A percentile compares a stretch with the other conserved stretches of the same genome.
Evolutionary conservation across 2,888 invertebrate genomes (phyloP).

Genomic region (Pinctada fucata): DNA sequence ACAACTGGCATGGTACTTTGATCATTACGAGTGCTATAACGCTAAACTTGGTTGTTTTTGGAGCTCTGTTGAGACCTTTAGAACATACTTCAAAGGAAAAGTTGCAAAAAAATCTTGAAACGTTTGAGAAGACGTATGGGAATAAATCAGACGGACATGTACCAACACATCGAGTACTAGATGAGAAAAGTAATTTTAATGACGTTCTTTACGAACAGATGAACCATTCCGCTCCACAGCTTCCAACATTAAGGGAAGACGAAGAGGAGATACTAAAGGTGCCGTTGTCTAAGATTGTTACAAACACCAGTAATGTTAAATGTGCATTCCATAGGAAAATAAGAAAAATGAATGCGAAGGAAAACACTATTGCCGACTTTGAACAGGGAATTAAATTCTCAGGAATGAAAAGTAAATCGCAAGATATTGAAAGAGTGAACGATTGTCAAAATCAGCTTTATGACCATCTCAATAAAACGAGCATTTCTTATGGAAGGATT

Average conservation of each 20-base stretch:
- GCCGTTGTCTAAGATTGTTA: slow-evolving; percentile 52
- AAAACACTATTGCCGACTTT: slow-evolving; percentile 33
- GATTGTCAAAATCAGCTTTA: slow-evolving; percentile 37
- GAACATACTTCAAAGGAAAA: not conserved
- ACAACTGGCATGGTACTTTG: slow-evolving; percentile 70
- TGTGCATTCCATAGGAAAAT: slow-evolving; percentile 36
- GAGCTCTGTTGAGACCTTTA: slow-evolving; percentile 64
- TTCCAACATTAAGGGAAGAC: slow-evolving; percentile 86
- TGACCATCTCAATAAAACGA: slow-evolving; percentile 70
- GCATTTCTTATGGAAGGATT: slow-evolving; percentile 75
- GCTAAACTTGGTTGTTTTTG: slow-evolving; percentile 66
- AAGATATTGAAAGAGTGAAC: not conserved
- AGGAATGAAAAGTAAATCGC: not conserved
- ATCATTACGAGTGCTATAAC: slow-evolving; percentile 67
- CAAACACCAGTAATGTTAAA: slow-evolving; percentile 42
- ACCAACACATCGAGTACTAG: too few species aligned
- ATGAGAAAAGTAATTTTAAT: slow-evolving; percentile 23
- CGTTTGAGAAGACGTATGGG: too few species aligned
- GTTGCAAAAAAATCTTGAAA: too few species aligned
- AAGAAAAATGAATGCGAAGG: slow-evolving; percentile 18
- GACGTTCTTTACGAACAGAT: slow-evolving; percentile 43
- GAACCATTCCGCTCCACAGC: slow-evolving; percentile 84
- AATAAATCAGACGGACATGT: too few species aligned
- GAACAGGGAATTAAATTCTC: not conserved
- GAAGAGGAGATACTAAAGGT: slow-evolving; percentile 51